phyloP scores from a whole-genome alignment of 2,113 vertebrate species.

The Aleadryas rufinucha region DNA sequence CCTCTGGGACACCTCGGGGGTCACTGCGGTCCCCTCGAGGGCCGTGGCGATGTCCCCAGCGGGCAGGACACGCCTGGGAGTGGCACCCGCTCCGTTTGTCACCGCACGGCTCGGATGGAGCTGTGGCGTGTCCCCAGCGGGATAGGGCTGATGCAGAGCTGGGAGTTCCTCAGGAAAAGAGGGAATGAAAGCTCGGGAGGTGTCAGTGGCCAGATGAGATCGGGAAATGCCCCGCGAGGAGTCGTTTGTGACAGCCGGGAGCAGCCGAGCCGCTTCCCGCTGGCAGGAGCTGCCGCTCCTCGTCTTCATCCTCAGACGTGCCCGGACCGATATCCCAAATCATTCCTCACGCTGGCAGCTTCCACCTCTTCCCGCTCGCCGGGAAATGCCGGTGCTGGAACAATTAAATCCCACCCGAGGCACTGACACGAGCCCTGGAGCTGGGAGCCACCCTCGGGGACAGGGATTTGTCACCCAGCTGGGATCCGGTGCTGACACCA shows the following conservation, averaged over 20 bases:
- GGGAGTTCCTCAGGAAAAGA: not conserved
- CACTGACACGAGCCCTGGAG: not conserved
- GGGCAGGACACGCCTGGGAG: not conserved
- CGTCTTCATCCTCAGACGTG: not conserved
- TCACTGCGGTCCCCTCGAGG: not conserved
- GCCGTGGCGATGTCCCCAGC: rapidly evolving
- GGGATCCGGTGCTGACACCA: not conserved
- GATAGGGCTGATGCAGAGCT: not conserved
- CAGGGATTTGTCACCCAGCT: not conserved
- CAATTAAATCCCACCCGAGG: not conserved
- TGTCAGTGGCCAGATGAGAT: not conserved
- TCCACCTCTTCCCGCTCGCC: not conserved
- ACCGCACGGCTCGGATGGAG: not conserved
- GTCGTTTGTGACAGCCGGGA: not conserved
- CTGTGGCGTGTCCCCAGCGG: not conserved
- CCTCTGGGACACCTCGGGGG: too few relatives aligned
- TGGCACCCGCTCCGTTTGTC: not conserved
- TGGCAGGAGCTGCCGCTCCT: not conserved
- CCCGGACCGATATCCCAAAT: not conserved
- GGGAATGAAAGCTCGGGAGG: not conserved
- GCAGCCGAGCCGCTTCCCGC: not conserved
- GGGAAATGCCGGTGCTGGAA: not conserved
- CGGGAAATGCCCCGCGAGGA: not conserved
- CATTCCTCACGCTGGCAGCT: not conserved
- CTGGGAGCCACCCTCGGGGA: not conserved